These are phyloP conservation scores for Deladenus siricidicola DNA, from an alignment of 2,888 invertebrate genomes.

Conservation along the genomic window DNA sequence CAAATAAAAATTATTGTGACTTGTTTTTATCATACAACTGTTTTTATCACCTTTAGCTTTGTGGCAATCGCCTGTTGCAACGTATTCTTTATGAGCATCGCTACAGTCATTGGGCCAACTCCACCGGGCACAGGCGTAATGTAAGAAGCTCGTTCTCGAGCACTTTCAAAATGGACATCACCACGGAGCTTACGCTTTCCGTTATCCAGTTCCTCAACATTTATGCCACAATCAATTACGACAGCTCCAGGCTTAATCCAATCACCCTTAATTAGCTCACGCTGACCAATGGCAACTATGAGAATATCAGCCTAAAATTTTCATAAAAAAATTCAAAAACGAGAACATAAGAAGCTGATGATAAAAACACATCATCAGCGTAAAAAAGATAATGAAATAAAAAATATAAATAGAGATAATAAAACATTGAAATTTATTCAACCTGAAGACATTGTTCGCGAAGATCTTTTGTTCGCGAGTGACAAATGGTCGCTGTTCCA, in stretches of 20 bases:
- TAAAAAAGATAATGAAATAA: too few relatives aligned
- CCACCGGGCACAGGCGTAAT: conserved; percentile 62
- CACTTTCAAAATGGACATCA: conserved; percentile 76
- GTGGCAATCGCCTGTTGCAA: conserved; percentile 67
- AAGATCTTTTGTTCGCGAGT: conserved; percentile 69
- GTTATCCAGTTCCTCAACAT: conserved; percentile 56
- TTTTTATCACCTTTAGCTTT: conserved; percentile 11
- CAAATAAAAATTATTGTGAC: too few relatives aligned
- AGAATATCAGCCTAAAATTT: conserved; percentile 76
- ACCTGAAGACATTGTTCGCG: conserved; percentile 33
- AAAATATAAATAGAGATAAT: too few relatives aligned
- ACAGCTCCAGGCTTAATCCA: conserved; percentile 97
- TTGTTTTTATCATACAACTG: too few relatives aligned
- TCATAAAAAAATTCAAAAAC: too few relatives aligned
- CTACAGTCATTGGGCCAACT: conserved; percentile 53
- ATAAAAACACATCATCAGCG: too few relatives aligned
- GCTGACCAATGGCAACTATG: conserved; percentile 85
- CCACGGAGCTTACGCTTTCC: conserved; percentile 63
- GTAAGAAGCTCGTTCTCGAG: conserved; percentile 60
- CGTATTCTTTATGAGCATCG: conserved; percentile 75
- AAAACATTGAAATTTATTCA: not conserved
- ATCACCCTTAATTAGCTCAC: conserved; percentile 77
- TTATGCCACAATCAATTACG: conserved; percentile 97
- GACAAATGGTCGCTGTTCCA: conserved; percentile 92
- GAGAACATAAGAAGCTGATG: too few relatives aligned